Evolutionary conservation across 2,113 vertebrate species (phyloP), one percentile per base, ranked within the genome.

Genomic region (Dipodomys ordii): DNA sequence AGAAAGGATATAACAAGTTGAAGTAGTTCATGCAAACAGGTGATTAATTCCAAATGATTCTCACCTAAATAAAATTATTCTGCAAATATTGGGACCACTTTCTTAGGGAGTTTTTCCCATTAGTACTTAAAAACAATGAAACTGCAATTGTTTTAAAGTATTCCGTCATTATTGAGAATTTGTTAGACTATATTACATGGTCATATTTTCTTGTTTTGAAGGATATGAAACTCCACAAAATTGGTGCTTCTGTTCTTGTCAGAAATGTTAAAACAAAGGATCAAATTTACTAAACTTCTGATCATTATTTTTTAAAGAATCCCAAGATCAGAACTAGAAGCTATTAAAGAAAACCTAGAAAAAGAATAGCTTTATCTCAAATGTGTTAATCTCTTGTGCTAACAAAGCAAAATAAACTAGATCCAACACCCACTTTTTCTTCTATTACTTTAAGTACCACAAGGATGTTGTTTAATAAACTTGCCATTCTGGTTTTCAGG

Each of bases 1-100:
- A 49, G 30, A 71, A 87, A 76, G 22, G 1, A 87, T 73, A 18
- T 12, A 64, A 67, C n/a, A 90, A 64, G 18, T 28, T 84, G 73
- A 94, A 87, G 23, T 74, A 95, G 11, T 60, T 86, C 30, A 94
- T 81, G n/a, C 78, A 94, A 87, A 92, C 2, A 87, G 19, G 7
- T 77, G 27, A 64, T 87, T 30, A 92, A 93, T 46, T 77, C 12
- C 46, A 87, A 85, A 92, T 35, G 80, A 87, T 57, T 64, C 32
- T 89, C 79, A 32, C 22, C 32, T 83, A 80, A 80, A 80, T 65
- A 79, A 88, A 92, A 90, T 49, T 83, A 30, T 80, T 82, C 49
- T 87, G 20, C 27, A 35, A 69, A 20, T 49, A 87, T 0, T 83
- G 19, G 7, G 4, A 87, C 83, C 64, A 87, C 6, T 88, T 72